Base-by-base conservation (phyloP, 2,113 vertebrate species). In the Zingel zingel region DNA sequence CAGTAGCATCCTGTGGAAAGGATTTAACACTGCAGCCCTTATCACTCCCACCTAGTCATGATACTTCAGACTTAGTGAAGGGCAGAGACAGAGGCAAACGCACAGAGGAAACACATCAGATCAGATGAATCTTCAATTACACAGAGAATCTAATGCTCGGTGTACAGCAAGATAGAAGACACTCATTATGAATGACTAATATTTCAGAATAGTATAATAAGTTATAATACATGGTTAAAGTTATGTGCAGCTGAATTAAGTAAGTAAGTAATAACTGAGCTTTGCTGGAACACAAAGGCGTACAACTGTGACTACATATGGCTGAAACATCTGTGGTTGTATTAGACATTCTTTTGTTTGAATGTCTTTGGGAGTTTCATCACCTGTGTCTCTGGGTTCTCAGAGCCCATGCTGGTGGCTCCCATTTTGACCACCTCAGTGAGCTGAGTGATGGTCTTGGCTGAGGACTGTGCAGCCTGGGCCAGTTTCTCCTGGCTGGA, bases 361-460 rank as follows among this genome's bases (percentile, higher is more conserved):
- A 39, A 30, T 58, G 36, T 5, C 4, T 6, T 45, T 16, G 23
- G 2, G 13, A 30, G 61, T 54, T 50, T 66, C 12, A 6, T 81
- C 82, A 99, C 98, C 98, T 99, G 98, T 59, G 98, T 99, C 93
- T 99, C 98, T 0, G 98, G 98, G 89, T 99, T 97, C 39, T 98
- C 95, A 0, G 99, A 99, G 61, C 98, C 99, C 88, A 99, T 95
- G 91, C 98, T 99, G 72, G 99, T 96, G 0, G 99, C 98, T 74
- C 98, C 99, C 76, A 98, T 84, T 86, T 99, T 99, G 79, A 99
- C 99, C 77, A 99, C 98, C 82, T 99, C 98, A 0, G 98, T 98
- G 30, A 99, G 97, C 0, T 98, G 97, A 14, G 98, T 99, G 91
- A 99, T 99, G 89, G 99, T 99, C 88, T 96, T 97, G 27, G 97